These are phyloP conservation scores for Trissoscelio sp. DNA, from an alignment of 2,888 invertebrate species.

Conservation along the genomic window DNA sequence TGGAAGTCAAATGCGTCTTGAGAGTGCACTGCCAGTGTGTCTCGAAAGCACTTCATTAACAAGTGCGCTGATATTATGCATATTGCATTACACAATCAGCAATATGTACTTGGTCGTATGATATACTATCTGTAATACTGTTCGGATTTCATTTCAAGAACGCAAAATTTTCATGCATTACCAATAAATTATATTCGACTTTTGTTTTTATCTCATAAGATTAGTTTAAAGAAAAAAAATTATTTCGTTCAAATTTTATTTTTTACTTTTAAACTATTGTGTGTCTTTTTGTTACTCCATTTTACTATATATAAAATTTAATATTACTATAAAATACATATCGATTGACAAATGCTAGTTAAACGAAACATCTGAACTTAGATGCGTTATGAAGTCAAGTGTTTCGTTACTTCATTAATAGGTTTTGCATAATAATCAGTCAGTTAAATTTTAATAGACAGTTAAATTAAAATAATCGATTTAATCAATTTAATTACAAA, in stretches of 20 bases:
- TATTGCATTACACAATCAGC: conserved; percentile 26
- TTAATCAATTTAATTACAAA: conserved; percentile 8
- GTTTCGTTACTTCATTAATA: conserved; percentile 9
- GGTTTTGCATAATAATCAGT: not conserved
- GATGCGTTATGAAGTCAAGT: not conserved
- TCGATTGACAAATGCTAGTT: not conserved
- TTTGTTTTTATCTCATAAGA: too few relatives aligned
- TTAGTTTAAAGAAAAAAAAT: too few relatives aligned
- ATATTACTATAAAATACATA: too few relatives aligned
- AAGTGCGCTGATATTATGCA: conserved; percentile 31
- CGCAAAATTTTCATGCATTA: not conserved
- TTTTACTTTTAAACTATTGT: too few relatives aligned
- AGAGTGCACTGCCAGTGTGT: not conserved
- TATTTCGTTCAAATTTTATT: too few relatives aligned
- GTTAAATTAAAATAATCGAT: too few relatives aligned
- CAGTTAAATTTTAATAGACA: too few relatives aligned
- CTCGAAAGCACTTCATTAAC: conserved; percentile 47
- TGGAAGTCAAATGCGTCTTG: conserved; percentile 33
- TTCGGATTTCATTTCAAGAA: not conserved
- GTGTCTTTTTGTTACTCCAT: too few relatives aligned
- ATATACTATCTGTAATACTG: conserved; percentile 11
- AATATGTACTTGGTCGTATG: not conserved
- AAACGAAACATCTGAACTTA: not conserved
- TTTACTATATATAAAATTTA: too few relatives aligned
- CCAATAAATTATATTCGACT: too few relatives aligned